Evolutionary conservation across 2,888 invertebrate species (phyloP).

Genomic region (Chouioia cunea): DNA sequence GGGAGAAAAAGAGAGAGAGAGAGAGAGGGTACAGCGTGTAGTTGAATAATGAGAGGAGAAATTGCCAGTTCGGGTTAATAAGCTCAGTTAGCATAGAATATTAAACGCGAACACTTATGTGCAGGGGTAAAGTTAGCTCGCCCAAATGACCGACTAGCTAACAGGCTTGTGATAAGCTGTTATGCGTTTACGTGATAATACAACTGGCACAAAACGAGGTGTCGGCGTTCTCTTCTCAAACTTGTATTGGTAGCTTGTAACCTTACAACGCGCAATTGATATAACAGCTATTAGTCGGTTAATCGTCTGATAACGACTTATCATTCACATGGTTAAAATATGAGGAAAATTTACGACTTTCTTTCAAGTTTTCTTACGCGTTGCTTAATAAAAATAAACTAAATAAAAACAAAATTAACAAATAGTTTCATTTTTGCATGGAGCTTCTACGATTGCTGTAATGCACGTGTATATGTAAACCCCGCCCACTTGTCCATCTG

Average conservation of each 20-base stretch:
- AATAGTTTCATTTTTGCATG: too few species aligned
- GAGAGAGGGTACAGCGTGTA: too few species aligned
- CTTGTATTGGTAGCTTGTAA: background rate
- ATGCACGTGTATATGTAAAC: too few species aligned
- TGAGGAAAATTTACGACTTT: background rate
- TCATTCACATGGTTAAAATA: constrained; percentile 7
- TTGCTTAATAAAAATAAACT: background rate
- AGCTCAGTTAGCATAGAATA: too few species aligned
- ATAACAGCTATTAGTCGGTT: constrained; percentile 27
- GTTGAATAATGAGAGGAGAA: too few species aligned
- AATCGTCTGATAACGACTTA: constrained; percentile 34
- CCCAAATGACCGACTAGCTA: background rate
- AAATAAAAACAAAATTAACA: background rate
- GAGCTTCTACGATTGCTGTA: too few species aligned
- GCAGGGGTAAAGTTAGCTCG: background rate
- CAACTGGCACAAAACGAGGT: constrained; percentile 43
- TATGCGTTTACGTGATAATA: constrained; percentile 30
- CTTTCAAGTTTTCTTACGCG: too few species aligned
- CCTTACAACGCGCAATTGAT: constrained; percentile 29
- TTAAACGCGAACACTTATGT: background rate
- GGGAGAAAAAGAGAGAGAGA: too few species aligned
- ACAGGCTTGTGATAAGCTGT: constrained; percentile 8
- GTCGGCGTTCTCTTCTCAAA: constrained; percentile 31
- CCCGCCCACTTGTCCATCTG: too few species aligned
- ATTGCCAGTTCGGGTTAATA: too few species aligned